Conservation (phyloP, 2,113 vertebrate genomes). For the Cercopithecus mona region DNA sequence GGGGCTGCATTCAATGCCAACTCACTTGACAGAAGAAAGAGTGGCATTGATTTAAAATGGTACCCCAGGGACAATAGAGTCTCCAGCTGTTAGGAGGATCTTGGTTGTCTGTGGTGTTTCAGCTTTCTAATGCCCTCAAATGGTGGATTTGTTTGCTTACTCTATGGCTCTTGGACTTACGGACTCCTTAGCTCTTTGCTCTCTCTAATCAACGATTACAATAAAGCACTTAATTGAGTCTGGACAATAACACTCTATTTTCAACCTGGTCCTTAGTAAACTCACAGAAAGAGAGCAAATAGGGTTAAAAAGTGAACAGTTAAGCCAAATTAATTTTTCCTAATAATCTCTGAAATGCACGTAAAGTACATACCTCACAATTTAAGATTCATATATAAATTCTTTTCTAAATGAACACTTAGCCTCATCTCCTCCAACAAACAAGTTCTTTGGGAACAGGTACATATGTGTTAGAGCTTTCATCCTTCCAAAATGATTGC, state of each 20-base stretch:
- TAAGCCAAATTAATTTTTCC: background rate
- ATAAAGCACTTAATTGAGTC: background rate
- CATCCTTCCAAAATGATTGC: background rate
- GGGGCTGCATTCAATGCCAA: background rate
- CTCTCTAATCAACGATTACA: background rate
- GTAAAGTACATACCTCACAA: background rate
- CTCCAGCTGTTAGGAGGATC: background rate
- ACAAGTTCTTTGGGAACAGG: background rate
- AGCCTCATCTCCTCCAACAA: background rate
- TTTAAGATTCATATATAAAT: background rate
- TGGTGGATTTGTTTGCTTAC: background rate
- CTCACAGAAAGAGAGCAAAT: background rate
- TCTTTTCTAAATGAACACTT: background rate
- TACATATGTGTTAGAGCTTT: background rate
- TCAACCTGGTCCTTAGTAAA: background rate
- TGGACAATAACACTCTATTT: background rate
- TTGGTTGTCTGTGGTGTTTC: too few species aligned
- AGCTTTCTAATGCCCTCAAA: background rate
- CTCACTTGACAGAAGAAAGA: background rate
- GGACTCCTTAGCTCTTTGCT: background rate
- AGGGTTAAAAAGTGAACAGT: background rate
- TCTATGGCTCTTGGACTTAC: background rate
- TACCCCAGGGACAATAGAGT: accelerated
- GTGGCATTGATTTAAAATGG: background rate
- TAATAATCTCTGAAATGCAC: background rate